A percentile compares a stretch with the other conserved stretches of the same genome.
Evolutionary conservation across 2,113 vertebrate species (phyloP).

Genomic region (Oreochromis spilurus): DNA sequence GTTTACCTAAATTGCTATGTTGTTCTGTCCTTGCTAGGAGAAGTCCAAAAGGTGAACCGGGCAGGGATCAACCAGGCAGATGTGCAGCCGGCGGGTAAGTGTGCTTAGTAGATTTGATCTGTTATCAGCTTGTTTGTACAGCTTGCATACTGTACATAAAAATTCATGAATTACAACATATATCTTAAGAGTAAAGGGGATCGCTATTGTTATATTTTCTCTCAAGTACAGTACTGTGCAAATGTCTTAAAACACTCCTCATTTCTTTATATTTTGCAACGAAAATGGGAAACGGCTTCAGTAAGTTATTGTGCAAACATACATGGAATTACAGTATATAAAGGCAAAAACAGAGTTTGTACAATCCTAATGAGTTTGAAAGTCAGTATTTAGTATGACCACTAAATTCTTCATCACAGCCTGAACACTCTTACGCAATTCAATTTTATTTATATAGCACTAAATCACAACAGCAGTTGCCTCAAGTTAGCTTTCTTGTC

Average conservation of each 20-base stretch:
- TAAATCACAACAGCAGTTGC: background rate
- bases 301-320: background rate
- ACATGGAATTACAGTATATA: background rate
- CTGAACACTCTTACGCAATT: background rate
- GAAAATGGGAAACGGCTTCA: background rate
- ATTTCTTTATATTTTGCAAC: background rate
- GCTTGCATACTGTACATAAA: background rate
- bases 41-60: constrained; percentile 68
- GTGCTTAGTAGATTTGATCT: background rate
- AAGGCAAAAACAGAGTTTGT: background rate
- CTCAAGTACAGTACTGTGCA: background rate
- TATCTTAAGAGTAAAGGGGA: background rate
- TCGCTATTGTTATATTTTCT: background rate
- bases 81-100: constrained; percentile 73
- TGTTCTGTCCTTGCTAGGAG: constrained; percentile 35
- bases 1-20: background rate
- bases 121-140: background rate
- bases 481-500: background rate
- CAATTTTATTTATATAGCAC: background rate
- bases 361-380: background rate
- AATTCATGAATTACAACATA: background rate
- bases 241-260: background rate
- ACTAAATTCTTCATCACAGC: background rate
- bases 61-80: constrained; percentile 72
- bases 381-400: background rate